Evolutionary conservation across 2,113 vertebrate genomes (phyloP).

Genomic region (Halcyon malimbica): DNA sequence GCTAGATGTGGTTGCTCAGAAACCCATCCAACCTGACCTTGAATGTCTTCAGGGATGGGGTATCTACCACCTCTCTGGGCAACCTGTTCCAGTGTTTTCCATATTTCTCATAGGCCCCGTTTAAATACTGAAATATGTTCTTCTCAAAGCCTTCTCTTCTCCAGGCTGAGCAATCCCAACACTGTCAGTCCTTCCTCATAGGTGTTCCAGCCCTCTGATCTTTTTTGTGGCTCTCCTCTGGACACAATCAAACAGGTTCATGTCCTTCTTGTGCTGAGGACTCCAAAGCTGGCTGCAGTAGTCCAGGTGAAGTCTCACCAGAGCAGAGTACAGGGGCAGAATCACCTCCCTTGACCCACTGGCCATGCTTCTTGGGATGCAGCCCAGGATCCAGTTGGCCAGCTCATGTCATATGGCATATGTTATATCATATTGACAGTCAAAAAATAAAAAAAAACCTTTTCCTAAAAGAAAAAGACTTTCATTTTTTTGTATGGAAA

Average conservation of each 20-base stretch:
- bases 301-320: too few relatives aligned
- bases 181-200: not conserved
- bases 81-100: not conserved
- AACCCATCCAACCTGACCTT: not conserved
- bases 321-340: too few relatives aligned
- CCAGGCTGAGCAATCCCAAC: not conserved
- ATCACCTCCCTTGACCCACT: too few relatives aligned
- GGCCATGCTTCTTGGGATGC: too few relatives aligned
- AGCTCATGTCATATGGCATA: not conserved
- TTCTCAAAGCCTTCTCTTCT: not conserved
- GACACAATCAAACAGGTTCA: too few relatives aligned
- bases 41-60: not conserved
- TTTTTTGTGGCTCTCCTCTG: too few relatives aligned
- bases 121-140: not conserved
- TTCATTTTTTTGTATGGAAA: not conserved
- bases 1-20: not conserved
- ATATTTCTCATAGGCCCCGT: not conserved
- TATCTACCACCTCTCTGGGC: not conserved
- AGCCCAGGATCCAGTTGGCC: too few relatives aligned
- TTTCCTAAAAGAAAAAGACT: not conserved
- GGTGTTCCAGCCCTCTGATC: not conserved
- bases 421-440: not conserved
- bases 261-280: too few relatives aligned
- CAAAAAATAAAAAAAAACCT: accelerated
- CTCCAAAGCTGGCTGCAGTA: too few relatives aligned